Conservation (phyloP, 2,113 vertebrate genomes). For the Tympanuchus pallidicinctus region DNA sequence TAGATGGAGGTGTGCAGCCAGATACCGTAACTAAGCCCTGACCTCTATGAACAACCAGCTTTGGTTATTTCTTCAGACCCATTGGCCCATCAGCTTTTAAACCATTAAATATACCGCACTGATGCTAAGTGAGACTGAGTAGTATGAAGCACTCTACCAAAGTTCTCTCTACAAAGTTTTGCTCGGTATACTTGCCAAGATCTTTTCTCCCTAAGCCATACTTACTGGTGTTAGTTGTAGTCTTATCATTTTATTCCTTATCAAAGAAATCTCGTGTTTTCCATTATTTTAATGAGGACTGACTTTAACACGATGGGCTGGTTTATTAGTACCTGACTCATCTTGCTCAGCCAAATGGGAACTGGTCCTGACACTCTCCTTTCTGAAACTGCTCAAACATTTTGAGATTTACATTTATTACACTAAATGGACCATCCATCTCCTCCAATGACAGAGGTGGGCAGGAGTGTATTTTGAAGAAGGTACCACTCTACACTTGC, state of each 20-base stretch:
- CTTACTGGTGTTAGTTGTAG: neutral
- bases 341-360: neutral
- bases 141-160: neutral
- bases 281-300: neutral
- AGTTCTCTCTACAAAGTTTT: neutral
- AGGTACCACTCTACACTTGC: neutral
- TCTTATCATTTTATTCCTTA: neutral
- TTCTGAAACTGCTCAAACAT: neutral
- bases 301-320: neutral
- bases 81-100: neutral
- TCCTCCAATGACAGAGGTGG: neutral
- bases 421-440: neutral
- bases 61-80: neutral
- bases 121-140: neutral
- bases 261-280: neutral
- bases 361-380: neutral
- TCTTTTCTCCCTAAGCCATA: neutral
- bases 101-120: accelerated
- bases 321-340: neutral
- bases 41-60: neutral
- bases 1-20: neutral
- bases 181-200: neutral
- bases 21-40: neutral
- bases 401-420: neutral
- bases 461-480: neutral